Evolutionary conservation across 37 sponge, comb jelly and placozoan genomes (phyloP), one percentile per base, ranked within the genome.

Genomic region (Beroe ovata): DNA sequence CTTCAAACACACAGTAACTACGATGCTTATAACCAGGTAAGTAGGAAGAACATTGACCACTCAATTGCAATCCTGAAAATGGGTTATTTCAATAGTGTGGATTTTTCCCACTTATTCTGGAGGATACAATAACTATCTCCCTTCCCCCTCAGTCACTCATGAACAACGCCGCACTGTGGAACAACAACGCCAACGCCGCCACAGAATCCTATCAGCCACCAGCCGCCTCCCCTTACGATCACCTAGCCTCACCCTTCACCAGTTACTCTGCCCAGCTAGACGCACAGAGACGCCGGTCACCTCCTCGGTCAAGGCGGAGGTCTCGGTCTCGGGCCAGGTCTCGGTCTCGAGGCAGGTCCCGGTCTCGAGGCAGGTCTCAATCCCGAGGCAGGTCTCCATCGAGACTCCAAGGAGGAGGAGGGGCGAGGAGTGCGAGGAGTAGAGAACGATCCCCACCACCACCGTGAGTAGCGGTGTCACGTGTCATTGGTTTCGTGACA

Each of bases 341-440:
- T 4, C 63, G 28, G 8, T 4, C 22, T 8, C 11, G 63, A 18
- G n/a, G 4, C 8, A 23, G 23, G 4, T 62, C 63, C 26, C 63
- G 28, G 22, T 25, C 63, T 4, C 8, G 63, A 20, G 28, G 63
- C 63, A 20, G 28, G 22, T 26, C 63, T 26, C 63, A 16, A 61
- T 25, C 63, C 6, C 32, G 69, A 14, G 69, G 35, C 33, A 26
- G 69, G 69, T 66, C 69, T 33, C 69, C 69, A 11, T 18, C 69
- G 25, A 26, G 69, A 14, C 19, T 18, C 36, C 16, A 18, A 11
- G 11, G 1, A 34, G 34, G 69, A 66, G 36, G 34, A 3, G 35
- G 34, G 16, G 35, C 11, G 36, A 62, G 63, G 4, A 28, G 29
- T 25, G 4, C 8, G 4, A 66, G 69, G 69, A 33, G 36, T 8